Evolutionary conservation across 2,888 invertebrate species (phyloP), one percentile per base, ranked within the genome.

Genomic region (Psylliodes chrysocephalus): DNA sequence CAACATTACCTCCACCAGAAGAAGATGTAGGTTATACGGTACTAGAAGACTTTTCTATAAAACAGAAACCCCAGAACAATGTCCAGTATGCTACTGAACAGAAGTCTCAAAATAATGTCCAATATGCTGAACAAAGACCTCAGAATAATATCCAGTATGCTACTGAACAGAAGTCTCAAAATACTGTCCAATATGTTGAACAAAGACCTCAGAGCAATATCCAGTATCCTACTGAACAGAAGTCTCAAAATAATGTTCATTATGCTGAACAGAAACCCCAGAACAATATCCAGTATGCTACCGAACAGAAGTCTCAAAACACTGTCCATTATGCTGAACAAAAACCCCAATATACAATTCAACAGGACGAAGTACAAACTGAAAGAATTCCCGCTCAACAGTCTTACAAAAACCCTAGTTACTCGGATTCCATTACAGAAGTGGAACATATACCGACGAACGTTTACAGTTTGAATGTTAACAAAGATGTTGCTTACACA

Each of bases 1-100:
- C 66, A 18, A 59, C 66, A 5, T 60, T 67, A 30, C 68, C 67
- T 38, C 63, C 73, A 33, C 38, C 63, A 8, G 67, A 71, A 49
- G 67, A 71, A 49, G 64, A 51, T 10, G 73, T 75, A 10, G 71
- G 72, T 46, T 81, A 80, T 52, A 79, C 79, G 0, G 75, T 79
- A 35, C 64, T 80, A 14, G 80, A 81, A 70, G 77, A 80, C 51
- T 80, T 78, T 71, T 69, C 73, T 14, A 64, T 64, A 7, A 67
- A 61, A 33, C 64, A 69, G 35, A 64, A 70, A 18, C 55, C 63
- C 8, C 63, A 38, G 28, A 54, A 19, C 56, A 59, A 42, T 38
- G 47, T 60, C 33, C 61, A 25, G 22, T 22, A 22, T n/a, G n/a
- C n/a, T n/a, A n/a, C n/a, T n/a, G n/a, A n/a, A n/a, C 4, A 25